Conservation (phyloP, 2,888 invertebrate genomes). For the Dasysyrphus albostriatus region DNA sequence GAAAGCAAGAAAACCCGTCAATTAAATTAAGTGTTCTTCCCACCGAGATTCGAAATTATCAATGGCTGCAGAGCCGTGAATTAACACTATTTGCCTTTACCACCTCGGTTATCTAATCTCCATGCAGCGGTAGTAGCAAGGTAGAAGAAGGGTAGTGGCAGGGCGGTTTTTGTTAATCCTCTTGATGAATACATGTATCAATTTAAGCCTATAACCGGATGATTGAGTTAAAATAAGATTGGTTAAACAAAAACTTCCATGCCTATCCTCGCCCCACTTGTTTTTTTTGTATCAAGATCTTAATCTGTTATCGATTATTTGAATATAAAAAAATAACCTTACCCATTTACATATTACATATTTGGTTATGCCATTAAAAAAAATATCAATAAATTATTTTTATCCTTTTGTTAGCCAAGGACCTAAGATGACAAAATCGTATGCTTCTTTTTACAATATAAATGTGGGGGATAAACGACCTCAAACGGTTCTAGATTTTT, state of each 20-base stretch:
- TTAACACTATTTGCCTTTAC: conserved; percentile 23
- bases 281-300: conserved; percentile 7
- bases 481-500: too few relatives aligned
- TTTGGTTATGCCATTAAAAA: conserved; percentile 33
- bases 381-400: conserved; percentile 60
- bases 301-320: conserved; percentile 30
- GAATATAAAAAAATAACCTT: background rate
- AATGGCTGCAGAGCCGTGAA: conserved; percentile 9
- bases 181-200: background rate
- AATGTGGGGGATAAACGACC: conserved; percentile 31
- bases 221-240: conserved; percentile 11
- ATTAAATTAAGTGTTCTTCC: conserved; percentile 11
- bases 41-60: conserved; percentile 21
- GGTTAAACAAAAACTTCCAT: background rate
- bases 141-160: background rate
- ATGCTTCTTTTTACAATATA: conserved; percentile 41
- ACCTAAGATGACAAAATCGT: conserved; percentile 50
- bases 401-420: conserved; percentile 37
- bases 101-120: conserved; percentile 33
- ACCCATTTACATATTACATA: conserved; percentile 4
- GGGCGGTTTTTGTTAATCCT: conserved; percentile 5
- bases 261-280: background rate
- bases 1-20: conserved; percentile 2
- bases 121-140: too few relatives aligned
- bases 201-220: conserved; percentile 6